Percentiles rank a stretch among this genome's conserved stretches.
These are phyloP conservation scores for Macquaria ambigua DNA, from an alignment of 2,113 vertebrate species.

Conservation along the genomic window DNA sequence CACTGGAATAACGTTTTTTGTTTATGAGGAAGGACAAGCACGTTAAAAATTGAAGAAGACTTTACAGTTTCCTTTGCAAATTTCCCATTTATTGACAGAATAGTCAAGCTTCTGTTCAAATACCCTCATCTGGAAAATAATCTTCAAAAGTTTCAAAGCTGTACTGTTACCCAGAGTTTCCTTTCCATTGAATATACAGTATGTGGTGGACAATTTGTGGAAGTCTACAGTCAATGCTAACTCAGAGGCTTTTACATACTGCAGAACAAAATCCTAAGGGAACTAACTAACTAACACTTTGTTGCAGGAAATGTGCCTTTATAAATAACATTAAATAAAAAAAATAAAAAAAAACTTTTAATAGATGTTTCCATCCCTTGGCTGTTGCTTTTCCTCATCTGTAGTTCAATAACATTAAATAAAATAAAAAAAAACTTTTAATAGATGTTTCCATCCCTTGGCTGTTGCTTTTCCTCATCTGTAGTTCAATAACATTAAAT, in stretches of 20 bases:
- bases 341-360: background rate
- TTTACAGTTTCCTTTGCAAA: background rate
- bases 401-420: background rate
- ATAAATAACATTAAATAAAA: too few species aligned
- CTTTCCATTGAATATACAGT: background rate
- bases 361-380: rapidly evolving
- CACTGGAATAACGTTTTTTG: too few species aligned
- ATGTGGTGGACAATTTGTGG: background rate
- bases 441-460: background rate
- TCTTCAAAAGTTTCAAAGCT: background rate
- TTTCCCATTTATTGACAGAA: background rate
- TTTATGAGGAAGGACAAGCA: background rate
- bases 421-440: background rate
- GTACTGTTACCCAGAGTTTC: background rate
- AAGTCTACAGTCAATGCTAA: background rate
- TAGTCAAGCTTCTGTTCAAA: background rate
- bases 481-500: background rate
- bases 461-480: background rate
- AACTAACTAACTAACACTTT: too few species aligned
- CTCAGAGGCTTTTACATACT: background rate
- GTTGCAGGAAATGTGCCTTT: too few species aligned
- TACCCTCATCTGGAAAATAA: background rate
- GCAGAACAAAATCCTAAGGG: background rate
- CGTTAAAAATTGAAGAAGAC: background rate
- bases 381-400: too few species aligned